A percentile compares a stretch with the other conserved stretches of the same genome.
These are phyloP conservation scores for Listrodromus nycthemerus DNA, from an alignment of 2,888 invertebrate genomes.

Conservation along the genomic window DNA sequence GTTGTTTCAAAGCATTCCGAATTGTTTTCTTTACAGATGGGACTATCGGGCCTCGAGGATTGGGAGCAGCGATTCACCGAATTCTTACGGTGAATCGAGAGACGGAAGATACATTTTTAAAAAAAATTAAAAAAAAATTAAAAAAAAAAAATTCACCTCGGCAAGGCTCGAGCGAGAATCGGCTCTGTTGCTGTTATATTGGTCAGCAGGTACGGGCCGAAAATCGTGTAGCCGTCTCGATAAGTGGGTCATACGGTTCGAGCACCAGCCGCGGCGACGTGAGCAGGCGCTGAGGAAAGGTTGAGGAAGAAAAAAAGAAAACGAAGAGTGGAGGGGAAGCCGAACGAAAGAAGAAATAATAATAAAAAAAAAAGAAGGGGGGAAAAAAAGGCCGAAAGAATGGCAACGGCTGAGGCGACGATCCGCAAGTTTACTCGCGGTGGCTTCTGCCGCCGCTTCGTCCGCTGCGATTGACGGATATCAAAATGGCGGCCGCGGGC, in stretches of 20 bases:
- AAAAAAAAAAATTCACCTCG: neutral
- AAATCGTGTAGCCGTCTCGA: conserved; percentile 61
- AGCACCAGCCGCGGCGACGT: conserved; percentile 49
- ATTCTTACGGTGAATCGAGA: conserved; percentile 39
- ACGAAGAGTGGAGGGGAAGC: conserved; percentile 49
- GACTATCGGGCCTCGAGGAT: conserved; percentile 11
- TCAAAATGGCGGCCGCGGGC: conserved; percentile 75
- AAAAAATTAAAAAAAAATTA: conserved; percentile 28
- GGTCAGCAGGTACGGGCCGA: conserved; percentile 48
- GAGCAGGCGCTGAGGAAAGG: conserved; percentile 20
- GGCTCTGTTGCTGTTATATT: conserved; percentile 21
- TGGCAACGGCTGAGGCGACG: conserved; percentile 59
- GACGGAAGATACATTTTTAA: neutral
- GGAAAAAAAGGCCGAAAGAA: conserved; percentile 51
- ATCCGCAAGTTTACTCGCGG: conserved; percentile 61
- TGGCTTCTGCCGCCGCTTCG: conserved; percentile 57
- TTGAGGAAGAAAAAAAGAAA: neutral
- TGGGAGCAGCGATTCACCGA: conserved; percentile 33
- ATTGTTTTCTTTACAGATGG: conserved; percentile 46
- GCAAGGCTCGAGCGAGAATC: conserved; percentile 4
- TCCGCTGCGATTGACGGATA: conserved; percentile 65
- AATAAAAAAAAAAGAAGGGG: conserved; percentile 65
- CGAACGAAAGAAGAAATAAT: conserved; percentile 43
- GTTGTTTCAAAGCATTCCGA: neutral
- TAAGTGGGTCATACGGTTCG: conserved; percentile 73